These are phyloP conservation scores for Drosophila varians DNA, from an alignment of 1,140 invertebrate genomes.

Conservation along the genomic window DNA sequence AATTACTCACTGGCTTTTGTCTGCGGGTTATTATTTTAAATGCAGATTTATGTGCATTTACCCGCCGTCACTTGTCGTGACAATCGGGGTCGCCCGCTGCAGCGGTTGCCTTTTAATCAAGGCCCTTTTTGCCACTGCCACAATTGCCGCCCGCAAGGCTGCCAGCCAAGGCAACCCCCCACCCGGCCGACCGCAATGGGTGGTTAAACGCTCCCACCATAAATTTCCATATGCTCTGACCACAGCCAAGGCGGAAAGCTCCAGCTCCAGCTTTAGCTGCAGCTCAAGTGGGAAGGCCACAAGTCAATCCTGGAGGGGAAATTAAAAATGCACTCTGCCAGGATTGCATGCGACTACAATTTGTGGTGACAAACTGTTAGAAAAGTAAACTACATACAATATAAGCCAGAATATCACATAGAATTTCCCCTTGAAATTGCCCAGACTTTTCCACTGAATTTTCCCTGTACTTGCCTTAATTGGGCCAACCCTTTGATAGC, in stretches of 20 bases:
- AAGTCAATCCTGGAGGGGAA: constrained; percentile 28
- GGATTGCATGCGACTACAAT: constrained; percentile 19
- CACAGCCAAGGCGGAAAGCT: background rate
- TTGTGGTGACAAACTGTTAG: constrained; percentile 22
- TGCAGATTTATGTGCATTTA: constrained; percentile 79
- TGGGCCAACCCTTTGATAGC: constrained; percentile 25
- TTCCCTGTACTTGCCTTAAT: constrained; percentile 5
- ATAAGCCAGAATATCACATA: background rate
- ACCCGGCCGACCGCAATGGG: constrained; percentile 39
- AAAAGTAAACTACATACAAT: constrained; percentile 24
- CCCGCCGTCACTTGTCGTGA: constrained; percentile 40
- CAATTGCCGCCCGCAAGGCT: constrained; percentile 37
- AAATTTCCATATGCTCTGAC: constrained; percentile 13
- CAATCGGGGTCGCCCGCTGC: constrained; percentile 43
- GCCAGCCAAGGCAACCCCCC: constrained; percentile 32
- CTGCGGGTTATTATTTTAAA: constrained; percentile 72
- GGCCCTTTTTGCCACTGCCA: constrained; percentile 40
- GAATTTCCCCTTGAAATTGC: constrained; percentile 17
- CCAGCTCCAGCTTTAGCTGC: too few species aligned
- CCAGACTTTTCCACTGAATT: constrained; percentile 19
- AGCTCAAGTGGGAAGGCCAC: constrained; percentile 13
- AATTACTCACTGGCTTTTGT: constrained; percentile 70
- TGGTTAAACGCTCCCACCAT: constrained; percentile 27
- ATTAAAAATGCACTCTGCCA: constrained; percentile 19
- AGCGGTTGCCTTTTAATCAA: constrained; percentile 70